Conservation (phyloP, 2,113 vertebrate genomes). For the Ceyx margarethae region DNA sequence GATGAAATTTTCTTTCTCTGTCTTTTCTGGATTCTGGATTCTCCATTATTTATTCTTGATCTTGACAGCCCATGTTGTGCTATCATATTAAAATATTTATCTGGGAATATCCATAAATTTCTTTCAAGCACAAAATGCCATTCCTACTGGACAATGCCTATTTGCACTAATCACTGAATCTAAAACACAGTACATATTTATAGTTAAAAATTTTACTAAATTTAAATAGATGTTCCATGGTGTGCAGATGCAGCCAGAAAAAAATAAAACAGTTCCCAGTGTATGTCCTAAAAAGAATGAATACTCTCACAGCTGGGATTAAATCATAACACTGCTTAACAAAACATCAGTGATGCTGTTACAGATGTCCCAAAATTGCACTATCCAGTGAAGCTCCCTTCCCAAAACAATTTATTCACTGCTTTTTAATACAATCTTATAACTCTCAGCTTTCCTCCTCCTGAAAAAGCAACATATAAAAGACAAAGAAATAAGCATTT, state of each 20-base stretch:
- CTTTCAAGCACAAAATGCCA: not conserved
- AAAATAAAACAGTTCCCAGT: not conserved
- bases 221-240: not conserved
- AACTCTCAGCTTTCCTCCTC: not conserved
- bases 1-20: not conserved
- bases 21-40: not conserved
- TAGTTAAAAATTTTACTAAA: not conserved
- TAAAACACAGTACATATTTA: not conserved
- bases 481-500: not conserved
- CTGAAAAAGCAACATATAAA: not conserved
- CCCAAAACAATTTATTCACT: not conserved
- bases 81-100: not conserved
- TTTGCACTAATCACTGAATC: not conserved
- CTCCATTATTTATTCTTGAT: not conserved
- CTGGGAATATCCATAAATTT: not conserved
- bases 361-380: not conserved
- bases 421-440: not conserved
- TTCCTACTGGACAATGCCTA: not conserved
- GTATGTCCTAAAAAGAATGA: slow-evolving; percentile 3
- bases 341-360: not conserved
- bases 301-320: slow-evolving; percentile 2
- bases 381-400: not conserved
- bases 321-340: slow-evolving; percentile 19
- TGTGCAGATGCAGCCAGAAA: not conserved
- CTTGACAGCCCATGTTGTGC: not conserved